A percentile compares a stretch with the other conserved stretches of the same genome.
phyloP scores from a whole-genome alignment of 2,797 vertebrate species.

The Propithecus deckenii region DNA sequence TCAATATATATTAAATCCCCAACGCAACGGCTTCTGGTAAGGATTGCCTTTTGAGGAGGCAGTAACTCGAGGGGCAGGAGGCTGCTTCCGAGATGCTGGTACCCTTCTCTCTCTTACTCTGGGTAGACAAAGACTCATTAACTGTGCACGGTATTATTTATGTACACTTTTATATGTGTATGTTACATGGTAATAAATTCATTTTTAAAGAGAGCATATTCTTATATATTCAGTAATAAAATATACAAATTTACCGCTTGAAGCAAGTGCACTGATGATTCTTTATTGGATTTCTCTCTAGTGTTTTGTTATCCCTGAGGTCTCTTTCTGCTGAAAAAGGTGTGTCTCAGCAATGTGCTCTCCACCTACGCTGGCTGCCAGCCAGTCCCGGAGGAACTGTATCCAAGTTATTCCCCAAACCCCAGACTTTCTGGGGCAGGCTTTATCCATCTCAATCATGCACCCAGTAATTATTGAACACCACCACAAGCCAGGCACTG shows the following conservation, averaged over 20 bases:
- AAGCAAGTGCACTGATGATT: not conserved
- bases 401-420: not conserved
- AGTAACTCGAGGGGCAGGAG: too few species aligned
- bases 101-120: not conserved
- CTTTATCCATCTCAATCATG: fast-evolving
- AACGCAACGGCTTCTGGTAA: not conserved
- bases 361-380: not conserved
- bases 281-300: not conserved
- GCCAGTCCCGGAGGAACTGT: not conserved
- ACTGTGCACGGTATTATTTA: not conserved
- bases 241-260: not conserved
- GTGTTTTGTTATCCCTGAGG: not conserved
- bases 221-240: not conserved
- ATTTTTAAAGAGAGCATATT: not conserved
- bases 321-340: not conserved
- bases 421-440: not conserved
- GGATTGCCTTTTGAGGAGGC: too few species aligned
- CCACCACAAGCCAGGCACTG: not conserved
- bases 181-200: not conserved
- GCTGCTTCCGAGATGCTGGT: not conserved
- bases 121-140: not conserved
- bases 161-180: not conserved
- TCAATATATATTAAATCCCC: not conserved
- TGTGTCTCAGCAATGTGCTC: not conserved
- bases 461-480: fast-evolving